Conservation (phyloP, 2,113 vertebrate genomes). For the Cryptotis parvus region DNA sequence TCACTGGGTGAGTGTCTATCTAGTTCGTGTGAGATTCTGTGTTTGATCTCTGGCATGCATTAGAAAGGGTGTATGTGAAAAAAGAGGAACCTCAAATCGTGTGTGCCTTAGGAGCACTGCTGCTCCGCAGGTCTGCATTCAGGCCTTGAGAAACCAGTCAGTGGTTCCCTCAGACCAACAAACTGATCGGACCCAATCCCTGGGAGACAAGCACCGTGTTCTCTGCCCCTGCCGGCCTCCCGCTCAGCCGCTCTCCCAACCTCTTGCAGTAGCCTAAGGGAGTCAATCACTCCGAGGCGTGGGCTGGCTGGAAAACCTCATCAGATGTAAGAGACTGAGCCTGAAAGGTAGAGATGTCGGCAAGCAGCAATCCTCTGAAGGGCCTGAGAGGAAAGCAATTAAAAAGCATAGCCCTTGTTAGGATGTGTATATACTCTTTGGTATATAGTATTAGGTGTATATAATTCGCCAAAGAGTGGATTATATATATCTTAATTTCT, state of each 20-base stretch:
- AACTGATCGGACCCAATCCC: neutral
- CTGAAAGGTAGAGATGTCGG: neutral
- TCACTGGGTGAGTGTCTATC: too few species aligned
- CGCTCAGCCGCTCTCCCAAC: neutral
- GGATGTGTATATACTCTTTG: constrained; percentile 45
- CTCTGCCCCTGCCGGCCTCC: neutral
- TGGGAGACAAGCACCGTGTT: neutral
- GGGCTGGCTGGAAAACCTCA: constrained; percentile 26
- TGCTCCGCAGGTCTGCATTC: neutral
- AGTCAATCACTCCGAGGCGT: constrained; percentile 51
- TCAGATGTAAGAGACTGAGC: constrained; percentile 41
- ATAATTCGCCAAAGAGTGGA: too few species aligned
- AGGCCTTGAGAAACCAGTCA: neutral
- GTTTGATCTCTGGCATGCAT: neutral
- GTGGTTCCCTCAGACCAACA: neutral
- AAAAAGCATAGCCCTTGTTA: constrained; percentile 35
- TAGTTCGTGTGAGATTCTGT: too few species aligned
- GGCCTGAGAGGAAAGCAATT: constrained; percentile 10
- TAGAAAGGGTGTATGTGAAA: neutral
- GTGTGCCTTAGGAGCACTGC: neutral
- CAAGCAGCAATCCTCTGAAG: neutral
- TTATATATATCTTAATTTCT: neutral
- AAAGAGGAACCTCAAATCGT: neutral
- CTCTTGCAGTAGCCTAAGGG: neutral
- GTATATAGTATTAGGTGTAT: too few species aligned